A percentile compares a stretch with the other conserved stretches of the same genome.
Evolutionary conservation across 2,888 invertebrate genomes (phyloP).

Genomic region (Diarsia dahlii): DNA sequence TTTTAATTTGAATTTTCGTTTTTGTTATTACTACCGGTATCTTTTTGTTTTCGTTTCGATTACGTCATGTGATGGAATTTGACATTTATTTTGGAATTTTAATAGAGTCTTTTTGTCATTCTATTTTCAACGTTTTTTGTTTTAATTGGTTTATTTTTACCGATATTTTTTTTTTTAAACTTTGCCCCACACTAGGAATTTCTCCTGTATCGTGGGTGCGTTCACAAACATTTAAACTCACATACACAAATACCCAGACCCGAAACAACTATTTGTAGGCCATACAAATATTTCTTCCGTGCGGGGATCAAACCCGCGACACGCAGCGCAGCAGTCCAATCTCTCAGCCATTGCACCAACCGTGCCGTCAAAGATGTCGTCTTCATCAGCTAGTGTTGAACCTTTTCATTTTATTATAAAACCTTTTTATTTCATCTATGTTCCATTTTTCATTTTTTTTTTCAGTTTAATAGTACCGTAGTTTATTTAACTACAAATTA

Average conservation of each 20-base stretch:
- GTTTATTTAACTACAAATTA: not conserved
- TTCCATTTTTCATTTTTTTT: not conserved
- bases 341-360: no score
- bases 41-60: not conserved
- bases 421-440: not conserved
- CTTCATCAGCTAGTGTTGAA: not conserved
- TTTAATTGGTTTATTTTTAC: not conserved
- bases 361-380: no score
- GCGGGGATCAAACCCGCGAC: no score
- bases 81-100: constrained; percentile 16
- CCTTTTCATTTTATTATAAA: not conserved
- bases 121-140: not conserved
- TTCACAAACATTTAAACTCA: no score
- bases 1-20: constrained; percentile 37
- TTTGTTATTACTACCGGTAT: not conserved
- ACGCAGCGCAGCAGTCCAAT: no score
- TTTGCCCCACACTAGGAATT: no score
- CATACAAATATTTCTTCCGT: no score
- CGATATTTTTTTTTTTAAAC: no score
- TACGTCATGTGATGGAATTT: constrained; percentile 12
- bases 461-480: not conserved
- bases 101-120: not conserved
- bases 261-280: no score
- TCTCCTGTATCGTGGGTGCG: no score
- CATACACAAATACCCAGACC: no score